A percentile compares a stretch with the other conserved stretches of the same genome.
These are phyloP conservation scores for Speoplatyrhinus poulsoni DNA, from an alignment of 2,113 vertebrate genomes.

Conservation along the genomic window DNA sequence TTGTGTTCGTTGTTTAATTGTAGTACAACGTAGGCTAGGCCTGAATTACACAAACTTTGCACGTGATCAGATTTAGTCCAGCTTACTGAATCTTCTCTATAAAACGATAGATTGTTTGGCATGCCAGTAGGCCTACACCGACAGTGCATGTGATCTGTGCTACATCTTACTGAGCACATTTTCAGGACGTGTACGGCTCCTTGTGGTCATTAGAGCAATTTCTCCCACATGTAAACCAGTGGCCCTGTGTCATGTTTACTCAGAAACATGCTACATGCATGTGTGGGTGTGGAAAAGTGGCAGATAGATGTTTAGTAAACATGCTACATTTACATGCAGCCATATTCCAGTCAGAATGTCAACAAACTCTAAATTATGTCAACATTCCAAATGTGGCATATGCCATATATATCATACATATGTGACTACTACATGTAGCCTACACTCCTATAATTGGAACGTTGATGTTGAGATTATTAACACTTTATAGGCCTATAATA, in stretches of 20 bases:
- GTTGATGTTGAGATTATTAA: too few species aligned
- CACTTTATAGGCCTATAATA: too few species aligned
- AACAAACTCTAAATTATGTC: too few species aligned
- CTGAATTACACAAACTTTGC: too few species aligned
- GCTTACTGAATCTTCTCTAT: not conserved
- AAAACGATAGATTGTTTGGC: not conserved
- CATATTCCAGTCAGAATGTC: too few species aligned
- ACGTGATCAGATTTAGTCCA: too few species aligned
- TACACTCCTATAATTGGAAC: too few species aligned
- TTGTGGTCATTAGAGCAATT: constrained; percentile 41
- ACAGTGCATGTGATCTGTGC: not conserved
- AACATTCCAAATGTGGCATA: too few species aligned
- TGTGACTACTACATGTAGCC: too few species aligned
- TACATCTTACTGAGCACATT: not conserved
- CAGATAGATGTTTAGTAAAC: constrained; percentile 31
- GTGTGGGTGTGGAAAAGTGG: constrained; percentile 41
- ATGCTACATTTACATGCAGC: constrained; percentile 5
- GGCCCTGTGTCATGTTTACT: constrained; percentile 58
- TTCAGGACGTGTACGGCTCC: constrained; percentile 37
- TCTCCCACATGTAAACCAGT: constrained; percentile 28
- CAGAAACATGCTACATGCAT: constrained; percentile 47
- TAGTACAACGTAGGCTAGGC: too few species aligned
- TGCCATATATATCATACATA: too few species aligned
- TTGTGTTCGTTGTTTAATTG: too few species aligned
- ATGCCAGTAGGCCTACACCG: not conserved